Conservation (phyloP, 2,113 vertebrate species). For the Grus americana region DNA sequence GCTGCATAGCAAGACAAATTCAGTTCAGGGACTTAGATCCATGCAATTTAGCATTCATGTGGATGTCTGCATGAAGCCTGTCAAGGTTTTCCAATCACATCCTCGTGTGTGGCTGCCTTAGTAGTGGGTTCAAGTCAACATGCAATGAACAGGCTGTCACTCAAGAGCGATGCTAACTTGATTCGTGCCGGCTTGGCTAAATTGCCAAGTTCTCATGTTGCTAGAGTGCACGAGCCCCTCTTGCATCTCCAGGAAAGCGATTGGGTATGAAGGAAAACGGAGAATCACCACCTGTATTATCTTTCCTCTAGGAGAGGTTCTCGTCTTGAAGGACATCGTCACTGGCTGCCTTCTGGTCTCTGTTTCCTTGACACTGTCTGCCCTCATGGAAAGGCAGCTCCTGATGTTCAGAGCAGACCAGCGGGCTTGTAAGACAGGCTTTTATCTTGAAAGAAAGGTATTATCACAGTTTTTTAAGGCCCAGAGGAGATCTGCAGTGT, state of each 20-base stretch:
- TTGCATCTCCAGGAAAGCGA: fast-evolving
- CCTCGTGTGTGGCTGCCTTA: background rate
- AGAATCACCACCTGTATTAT: background rate
- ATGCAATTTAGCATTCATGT: fast-evolving
- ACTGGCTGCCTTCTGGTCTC: background rate
- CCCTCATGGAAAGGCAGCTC: background rate
- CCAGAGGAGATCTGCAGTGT: background rate
- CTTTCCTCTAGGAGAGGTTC: background rate
- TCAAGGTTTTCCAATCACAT: background rate
- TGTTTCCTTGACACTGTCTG: background rate
- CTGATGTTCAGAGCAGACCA: background rate
- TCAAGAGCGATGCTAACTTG: background rate
- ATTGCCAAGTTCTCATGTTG: fast-evolving
- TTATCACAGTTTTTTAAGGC: background rate
- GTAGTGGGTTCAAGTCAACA: background rate
- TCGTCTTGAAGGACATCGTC: fast-evolving
- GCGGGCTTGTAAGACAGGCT: background rate
- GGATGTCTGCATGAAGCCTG: background rate
- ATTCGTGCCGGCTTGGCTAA: fast-evolving
- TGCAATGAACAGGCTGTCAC: background rate
- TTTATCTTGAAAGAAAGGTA: background rate
- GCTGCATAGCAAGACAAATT: background rate
- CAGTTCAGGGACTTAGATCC: background rate
- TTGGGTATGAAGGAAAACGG: fast-evolving
- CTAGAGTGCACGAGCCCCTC: background rate